These are phyloP conservation scores for Rousettus madagascariensis DNA, from an alignment of 2,797 vertebrate species.

Conservation along the genomic window DNA sequence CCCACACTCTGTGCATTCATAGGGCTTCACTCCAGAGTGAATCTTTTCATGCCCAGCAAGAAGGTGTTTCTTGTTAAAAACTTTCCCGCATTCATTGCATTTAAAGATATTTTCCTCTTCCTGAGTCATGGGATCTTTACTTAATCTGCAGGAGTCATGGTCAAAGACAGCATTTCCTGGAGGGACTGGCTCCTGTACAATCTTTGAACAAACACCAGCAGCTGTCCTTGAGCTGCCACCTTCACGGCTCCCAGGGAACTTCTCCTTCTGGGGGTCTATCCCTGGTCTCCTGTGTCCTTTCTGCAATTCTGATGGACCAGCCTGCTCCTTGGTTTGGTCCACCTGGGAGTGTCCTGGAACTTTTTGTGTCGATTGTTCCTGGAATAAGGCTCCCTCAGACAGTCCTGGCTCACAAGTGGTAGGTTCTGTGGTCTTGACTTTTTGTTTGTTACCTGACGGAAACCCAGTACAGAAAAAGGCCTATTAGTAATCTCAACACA, in stretches of 20 bases:
- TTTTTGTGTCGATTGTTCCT: not conserved
- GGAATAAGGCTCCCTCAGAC: not conserved
- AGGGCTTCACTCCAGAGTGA: slow-evolving; percentile 78
- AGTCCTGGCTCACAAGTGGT: not conserved
- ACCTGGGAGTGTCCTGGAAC: not conserved
- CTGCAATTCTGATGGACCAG: not conserved
- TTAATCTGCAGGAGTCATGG: not conserved
- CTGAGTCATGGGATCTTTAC: slow-evolving; percentile 6
- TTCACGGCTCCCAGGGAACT: not conserved
- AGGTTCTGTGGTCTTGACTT: not conserved
- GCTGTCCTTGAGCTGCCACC: not conserved
- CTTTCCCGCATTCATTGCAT: slow-evolving; percentile 76
- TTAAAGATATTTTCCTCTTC: slow-evolving; percentile 69
- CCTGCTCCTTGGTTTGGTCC: not conserved
- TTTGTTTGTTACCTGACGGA: slow-evolving; percentile 50
- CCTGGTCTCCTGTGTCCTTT: not conserved
- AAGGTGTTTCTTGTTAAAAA: slow-evolving; percentile 76
- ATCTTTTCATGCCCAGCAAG: slow-evolving; percentile 76
- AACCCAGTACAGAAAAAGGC: not conserved
- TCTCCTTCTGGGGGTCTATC: not conserved
- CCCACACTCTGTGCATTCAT: slow-evolving; percentile 70
- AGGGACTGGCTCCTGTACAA: not conserved
- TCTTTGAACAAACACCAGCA: no score
- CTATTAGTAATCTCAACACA: not conserved
- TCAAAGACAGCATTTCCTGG: not conserved